A percentile compares a stretch with the other conserved stretches of the same genome.
phyloP scores from a whole-genome alignment of 2,888 invertebrate species.

The Drosophila tripunctata region DNA sequence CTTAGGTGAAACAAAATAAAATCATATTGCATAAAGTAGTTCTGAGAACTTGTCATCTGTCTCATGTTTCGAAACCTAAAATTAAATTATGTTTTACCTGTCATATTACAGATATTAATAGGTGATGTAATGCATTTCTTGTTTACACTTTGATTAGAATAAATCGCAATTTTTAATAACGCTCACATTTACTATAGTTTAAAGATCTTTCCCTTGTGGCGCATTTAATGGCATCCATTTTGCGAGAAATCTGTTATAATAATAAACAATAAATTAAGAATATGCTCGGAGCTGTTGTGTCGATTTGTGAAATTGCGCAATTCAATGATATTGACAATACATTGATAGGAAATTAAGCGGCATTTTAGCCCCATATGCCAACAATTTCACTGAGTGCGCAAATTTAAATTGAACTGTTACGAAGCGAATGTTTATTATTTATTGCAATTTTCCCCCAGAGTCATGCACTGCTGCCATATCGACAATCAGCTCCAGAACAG shows the following conservation, averaged over 20 bases:
- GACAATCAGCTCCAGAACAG: conserved; percentile 13
- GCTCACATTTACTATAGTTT: too few species aligned
- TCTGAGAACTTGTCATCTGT: conserved; percentile 11
- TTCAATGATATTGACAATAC: neutral
- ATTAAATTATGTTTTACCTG: too few species aligned
- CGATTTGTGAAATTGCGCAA: neutral
- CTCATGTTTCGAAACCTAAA: neutral
- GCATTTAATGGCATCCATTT: neutral
- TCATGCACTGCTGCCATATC: conserved; percentile 7
- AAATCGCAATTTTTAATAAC: neutral
- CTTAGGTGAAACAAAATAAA: neutral
- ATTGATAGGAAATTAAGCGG: conserved; percentile 1
- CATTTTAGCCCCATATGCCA: conserved; percentile 23
- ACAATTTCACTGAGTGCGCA: conserved; percentile 4
- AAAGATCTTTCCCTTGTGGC: neutral
- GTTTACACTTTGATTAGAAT: neutral
- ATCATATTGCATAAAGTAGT: neutral
- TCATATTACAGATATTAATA: neutral
- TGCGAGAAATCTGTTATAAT: neutral
- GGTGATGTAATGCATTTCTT: neutral
- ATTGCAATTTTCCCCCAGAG: conserved; percentile 25
- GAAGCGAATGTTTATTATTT: conserved; percentile 17
- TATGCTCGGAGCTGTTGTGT: neutral
- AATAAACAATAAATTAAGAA: neutral
- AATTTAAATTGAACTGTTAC: conserved; percentile 15